These are phyloP conservation scores for Conomelus anceps DNA, from an alignment of 2,888 invertebrate species.

Conservation along the genomic window DNA sequence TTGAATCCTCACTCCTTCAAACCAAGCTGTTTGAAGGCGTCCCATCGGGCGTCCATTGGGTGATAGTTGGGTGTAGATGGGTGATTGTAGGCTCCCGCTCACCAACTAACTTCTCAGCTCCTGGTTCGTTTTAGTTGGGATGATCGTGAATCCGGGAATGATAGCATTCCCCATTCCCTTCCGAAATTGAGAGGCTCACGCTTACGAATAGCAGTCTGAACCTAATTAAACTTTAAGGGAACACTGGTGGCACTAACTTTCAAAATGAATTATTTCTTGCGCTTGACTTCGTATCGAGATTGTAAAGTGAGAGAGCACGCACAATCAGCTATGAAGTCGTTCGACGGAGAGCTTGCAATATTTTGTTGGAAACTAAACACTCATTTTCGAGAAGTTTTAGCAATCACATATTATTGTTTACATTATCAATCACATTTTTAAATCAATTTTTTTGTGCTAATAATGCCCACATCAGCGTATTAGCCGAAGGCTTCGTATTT, in stretches of 20 bases:
- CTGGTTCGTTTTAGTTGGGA: not conserved
- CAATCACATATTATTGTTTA: no score
- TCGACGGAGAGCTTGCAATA: no score
- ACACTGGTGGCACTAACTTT: not conserved
- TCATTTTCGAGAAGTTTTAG: no score
- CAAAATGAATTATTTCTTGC: not conserved
- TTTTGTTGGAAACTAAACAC: not conserved
- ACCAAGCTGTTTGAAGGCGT: not conserved
- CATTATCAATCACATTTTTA: no score
- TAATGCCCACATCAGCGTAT: no score
- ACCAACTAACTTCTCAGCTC: not conserved
- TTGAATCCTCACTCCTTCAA: not conserved
- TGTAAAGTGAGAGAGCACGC: not conserved
- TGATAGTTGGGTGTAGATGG: not conserved
- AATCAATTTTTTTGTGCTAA: no score
- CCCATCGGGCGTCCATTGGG: no score
- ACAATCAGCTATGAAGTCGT: not conserved
- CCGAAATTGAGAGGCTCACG: not conserved
- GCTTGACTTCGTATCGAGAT: not conserved
- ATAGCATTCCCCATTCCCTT: not conserved
- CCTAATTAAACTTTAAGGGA: not conserved
- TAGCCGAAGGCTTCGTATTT: no score
- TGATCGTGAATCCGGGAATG: not conserved
- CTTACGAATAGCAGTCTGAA: not conserved
- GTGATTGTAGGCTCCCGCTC: no score